Base-by-base conservation (phyloP, 2,113 vertebrate genomes). In the Hemiprocne comata region DNA sequence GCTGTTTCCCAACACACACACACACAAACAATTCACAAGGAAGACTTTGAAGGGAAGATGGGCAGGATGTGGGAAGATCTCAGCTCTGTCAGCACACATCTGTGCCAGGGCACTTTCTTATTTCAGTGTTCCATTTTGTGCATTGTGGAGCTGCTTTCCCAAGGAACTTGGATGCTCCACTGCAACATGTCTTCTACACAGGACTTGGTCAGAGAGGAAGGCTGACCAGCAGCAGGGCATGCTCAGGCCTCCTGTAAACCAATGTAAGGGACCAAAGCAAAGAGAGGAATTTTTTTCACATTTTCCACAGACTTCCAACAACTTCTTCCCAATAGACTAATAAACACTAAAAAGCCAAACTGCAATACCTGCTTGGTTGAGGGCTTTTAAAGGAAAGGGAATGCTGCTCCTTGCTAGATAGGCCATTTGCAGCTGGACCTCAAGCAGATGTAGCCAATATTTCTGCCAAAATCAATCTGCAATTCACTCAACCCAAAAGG, bases 151-250 rank as follows among this genome's bases (percentile, higher is more conserved):
- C 51, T 13, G 17, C 46, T 64, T 53, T 46, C 31, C 13, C 7
- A 20, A 31, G 31, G 17, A 34, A 34, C 33, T 69, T 38, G 24
- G 14, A 48, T 9, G 5, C 13, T 50, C 11, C 16, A 60, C 44
- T 13, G 3, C 28, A 21, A 26, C 8, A 13, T 1, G 1, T 58
- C 31, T 31, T 16, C 9, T 42, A 8, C 23, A 17, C 0, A 36
- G 46, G 12, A 14, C 8, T 17, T 60, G 44, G 10, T 61, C 33
- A 31, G 57, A 71, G 57, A 46, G 29, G 17, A 18, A 26, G 17
- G 33, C 64, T 65, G 57, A 71, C 6, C 3, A 21, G 14, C 29
- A 40, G n/a, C 13, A 60, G 21, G 5, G n/a, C 17, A 31, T 5
- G 13, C 8, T 57, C 31, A 25, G 28, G 11, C 23, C 11, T 54